Evolutionary conservation across 2,113 vertebrate species (phyloP), one percentile per base, ranked within the genome.

Genomic region (Pontoporia blainvillei): DNA sequence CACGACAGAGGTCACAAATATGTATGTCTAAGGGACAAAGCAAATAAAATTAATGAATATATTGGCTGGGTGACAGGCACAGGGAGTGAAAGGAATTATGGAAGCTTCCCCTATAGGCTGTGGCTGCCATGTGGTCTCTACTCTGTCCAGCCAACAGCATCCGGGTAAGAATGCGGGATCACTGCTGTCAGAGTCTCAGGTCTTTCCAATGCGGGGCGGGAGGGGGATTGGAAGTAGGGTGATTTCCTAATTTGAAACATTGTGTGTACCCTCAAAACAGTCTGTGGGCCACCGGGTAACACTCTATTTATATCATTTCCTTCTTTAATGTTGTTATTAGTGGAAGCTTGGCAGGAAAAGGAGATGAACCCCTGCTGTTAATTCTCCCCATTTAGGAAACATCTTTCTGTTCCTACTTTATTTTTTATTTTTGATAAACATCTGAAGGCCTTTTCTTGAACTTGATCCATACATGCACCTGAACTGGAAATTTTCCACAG

Each of bases 401-500:
- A 59, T 73, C n/a, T 57, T 72, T 59, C 49, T 79, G 25, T 81
- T 72, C 15, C 34, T 23, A 29, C 1, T 69, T 67, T 23, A 15
- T 97, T 95, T 76, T 97, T 97, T 59, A 88, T 10, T 59, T 85
- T 2, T 2, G 2, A 18, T 31, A 83, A 20, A 18, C 17, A 25
- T 0, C 0, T 0, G 8, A 62, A n/a, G 64, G 8, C 2, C 46
- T 95, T 76, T 79, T 34, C 13, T 41, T 1, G 11, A 62, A 8
- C 46, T 4, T 39, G 17, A 54, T 87, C 93, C 97, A 21, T 25
- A 98, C 98, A 98, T 98, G 85, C 0, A 7, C 0, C 1, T 86
- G 23, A 91, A 76, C 1, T 90, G 52, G 96, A 36, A 73, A 66
- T 12, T 41, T 52, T 54, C 12, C 29, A 57, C 29, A 57, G 23